A percentile compares a stretch with the other conserved stretches of the same genome.
These are phyloP conservation scores for Drosophila fulvimacula DNA, from an alignment of 2,888 invertebrate genomes.

Conservation along the genomic window DNA sequence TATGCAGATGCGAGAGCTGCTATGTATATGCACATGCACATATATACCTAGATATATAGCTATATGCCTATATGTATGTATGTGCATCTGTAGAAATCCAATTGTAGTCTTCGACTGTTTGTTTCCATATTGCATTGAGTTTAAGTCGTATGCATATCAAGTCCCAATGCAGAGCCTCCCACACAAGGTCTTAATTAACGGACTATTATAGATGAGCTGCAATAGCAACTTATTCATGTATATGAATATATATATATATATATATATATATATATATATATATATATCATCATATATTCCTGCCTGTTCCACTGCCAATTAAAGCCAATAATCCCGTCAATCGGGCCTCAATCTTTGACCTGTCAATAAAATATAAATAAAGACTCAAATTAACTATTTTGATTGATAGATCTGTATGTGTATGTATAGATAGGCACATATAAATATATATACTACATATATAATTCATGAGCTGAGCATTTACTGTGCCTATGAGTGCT, in stretches of 20 bases:
- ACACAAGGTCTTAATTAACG: conserved; percentile 22
- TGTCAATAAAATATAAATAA: conserved; percentile 1
- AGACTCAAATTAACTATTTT: not conserved
- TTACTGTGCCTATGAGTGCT: not conserved
- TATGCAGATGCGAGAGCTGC: not conserved
- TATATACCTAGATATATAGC: conserved; percentile 8
- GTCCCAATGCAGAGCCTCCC: conserved; percentile 1
- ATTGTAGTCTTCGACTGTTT: conserved; percentile 37
- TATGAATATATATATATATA: not conserved
- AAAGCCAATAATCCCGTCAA: conserved; percentile 11
- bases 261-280: not conserved
- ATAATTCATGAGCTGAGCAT: not conserved
- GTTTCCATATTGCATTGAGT: conserved; percentile 26
- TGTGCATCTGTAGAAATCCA: conserved; percentile 9
- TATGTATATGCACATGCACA: not conserved
- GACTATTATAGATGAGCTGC: conserved; percentile 16
- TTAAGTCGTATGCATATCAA: conserved; percentile 12
- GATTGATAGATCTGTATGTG: not conserved
- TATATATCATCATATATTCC: not conserved
- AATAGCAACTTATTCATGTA: not conserved
- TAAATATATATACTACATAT: not conserved
- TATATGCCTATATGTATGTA: not conserved
- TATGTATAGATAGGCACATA: too few relatives aligned
- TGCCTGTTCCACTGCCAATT: conserved; percentile 7
- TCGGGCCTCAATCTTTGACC: conserved; percentile 1